Percentiles rank a stretch among this genome's conserved stretches.
These are phyloP conservation scores for Dasysyrphus albostriatus DNA, from an alignment of 2,888 invertebrate genomes.

Conservation along the genomic window DNA sequence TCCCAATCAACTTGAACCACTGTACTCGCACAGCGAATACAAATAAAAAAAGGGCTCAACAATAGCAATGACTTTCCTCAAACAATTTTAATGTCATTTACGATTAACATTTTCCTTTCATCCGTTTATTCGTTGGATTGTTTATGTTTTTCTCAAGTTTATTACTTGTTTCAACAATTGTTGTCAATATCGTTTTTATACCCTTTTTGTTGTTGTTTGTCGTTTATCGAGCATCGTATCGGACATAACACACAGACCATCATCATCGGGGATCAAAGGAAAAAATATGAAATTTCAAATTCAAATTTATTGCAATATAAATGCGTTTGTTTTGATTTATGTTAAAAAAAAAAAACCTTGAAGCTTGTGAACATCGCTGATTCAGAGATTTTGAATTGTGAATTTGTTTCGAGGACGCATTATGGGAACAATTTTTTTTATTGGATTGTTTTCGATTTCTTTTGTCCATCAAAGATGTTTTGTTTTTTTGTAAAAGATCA, in stretches of 20 bases:
- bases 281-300: conserved; percentile 74
- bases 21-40: conserved; percentile 6
- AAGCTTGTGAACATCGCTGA: conserved; percentile 41
- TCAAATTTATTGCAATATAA: conserved; percentile 71
- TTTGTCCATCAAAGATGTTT: conserved; percentile 30
- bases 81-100: conserved; percentile 71
- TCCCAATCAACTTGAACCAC: neutral
- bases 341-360: conserved; percentile 65
- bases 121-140: conserved; percentile 29
- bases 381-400: conserved; percentile 33
- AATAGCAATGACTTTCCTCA: conserved; percentile 40
- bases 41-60: conserved; percentile 33
- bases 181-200: conserved; percentile 3
- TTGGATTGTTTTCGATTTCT: conserved; percentile 63
- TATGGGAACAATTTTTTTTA: neutral
- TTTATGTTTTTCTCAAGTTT: conserved; percentile 27
- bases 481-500: neutral
- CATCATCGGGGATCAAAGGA: conserved; percentile 17
- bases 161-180: conserved; percentile 38
- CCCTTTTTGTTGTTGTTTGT: conserved; percentile 18
- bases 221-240: neutral
- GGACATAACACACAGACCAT: neutral
- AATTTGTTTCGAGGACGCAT: conserved; percentile 15
- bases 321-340: conserved; percentile 68
- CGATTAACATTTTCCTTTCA: conserved; percentile 72